Conservation (phyloP, 2,113 vertebrate species). For the Atlantisia rogersi region DNA sequence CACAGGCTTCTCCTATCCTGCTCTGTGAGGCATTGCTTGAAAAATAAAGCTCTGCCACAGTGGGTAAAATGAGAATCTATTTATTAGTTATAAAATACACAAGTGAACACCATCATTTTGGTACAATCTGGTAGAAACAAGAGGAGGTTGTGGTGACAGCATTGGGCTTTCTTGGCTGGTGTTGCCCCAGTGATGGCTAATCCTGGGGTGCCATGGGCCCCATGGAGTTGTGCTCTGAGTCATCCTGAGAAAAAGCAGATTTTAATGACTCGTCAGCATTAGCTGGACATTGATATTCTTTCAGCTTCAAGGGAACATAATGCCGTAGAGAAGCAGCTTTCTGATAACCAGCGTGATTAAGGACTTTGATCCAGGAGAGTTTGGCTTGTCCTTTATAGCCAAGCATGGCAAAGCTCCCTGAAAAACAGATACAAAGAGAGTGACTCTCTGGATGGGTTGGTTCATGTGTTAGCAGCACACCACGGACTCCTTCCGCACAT, state of each 20-base stretch:
- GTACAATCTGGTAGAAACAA: not conserved
- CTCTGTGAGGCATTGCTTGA: not conserved
- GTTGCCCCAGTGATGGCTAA: not conserved
- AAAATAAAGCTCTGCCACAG: conserved; percentile 16
- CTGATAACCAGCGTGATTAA: conserved; percentile 17
- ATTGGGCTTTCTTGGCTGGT: not conserved
- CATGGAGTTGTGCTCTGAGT: not conserved
- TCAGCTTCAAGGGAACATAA: conserved; percentile 44
- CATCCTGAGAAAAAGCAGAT: not conserved
- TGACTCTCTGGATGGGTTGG: not conserved
- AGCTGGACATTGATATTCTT: conserved; percentile 28
- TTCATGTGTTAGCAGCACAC: not conserved
- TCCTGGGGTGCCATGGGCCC: not conserved
- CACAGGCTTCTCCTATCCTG: not conserved
- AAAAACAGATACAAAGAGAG: conserved; percentile 34
- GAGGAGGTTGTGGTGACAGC: not conserved
- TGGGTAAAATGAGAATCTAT: not conserved
- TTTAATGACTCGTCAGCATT: not conserved
- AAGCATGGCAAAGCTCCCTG: conserved; percentile 65
- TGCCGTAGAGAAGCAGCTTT: conserved; percentile 40
- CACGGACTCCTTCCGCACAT: not conserved
- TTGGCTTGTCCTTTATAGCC: conserved; percentile 40
- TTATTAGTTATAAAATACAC: conserved; percentile 41
- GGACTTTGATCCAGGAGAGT: conserved; percentile 60
- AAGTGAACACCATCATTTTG: not conserved